A percentile compares a stretch with the other conserved stretches of the same genome.
Conservation (phyloP, 2,888 invertebrate genomes). For the Tenthredo livida region DNA sequence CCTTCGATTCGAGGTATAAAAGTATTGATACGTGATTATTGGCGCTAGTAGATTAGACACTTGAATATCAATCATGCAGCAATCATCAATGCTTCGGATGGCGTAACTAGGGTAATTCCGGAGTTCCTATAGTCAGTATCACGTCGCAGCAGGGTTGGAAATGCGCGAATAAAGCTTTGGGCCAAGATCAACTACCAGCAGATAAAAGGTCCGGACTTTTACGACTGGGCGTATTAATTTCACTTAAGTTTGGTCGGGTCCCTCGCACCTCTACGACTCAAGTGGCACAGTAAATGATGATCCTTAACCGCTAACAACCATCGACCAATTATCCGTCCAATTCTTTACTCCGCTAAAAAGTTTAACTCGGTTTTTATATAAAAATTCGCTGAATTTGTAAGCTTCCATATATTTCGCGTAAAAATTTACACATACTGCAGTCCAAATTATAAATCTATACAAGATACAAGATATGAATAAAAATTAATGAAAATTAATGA, state of each 20-base stretch:
- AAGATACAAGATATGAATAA: no score
- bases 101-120: background rate
- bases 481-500: no score
- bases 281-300: conserved; percentile 22
- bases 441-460: no score
- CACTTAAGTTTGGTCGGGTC: background rate
- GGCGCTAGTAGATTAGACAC: background rate
- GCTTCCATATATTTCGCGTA: background rate
- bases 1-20: background rate
- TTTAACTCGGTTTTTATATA: background rate
- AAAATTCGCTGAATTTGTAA: background rate
- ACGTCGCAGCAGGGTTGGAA: background rate
- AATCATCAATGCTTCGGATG: background rate
- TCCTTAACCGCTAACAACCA: conserved; percentile 7
- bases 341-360: background rate
- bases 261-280: background rate
- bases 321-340: background rate
- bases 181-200: background rate
- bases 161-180: background rate
- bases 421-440: no score
- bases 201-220: background rate
- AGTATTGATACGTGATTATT: background rate
- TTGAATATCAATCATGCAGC: background rate
- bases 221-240: conserved; percentile 8
- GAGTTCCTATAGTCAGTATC: background rate